phyloP scores from a whole-genome alignment of 2,888 invertebrate species.

The Drosophila testacea region DNA sequence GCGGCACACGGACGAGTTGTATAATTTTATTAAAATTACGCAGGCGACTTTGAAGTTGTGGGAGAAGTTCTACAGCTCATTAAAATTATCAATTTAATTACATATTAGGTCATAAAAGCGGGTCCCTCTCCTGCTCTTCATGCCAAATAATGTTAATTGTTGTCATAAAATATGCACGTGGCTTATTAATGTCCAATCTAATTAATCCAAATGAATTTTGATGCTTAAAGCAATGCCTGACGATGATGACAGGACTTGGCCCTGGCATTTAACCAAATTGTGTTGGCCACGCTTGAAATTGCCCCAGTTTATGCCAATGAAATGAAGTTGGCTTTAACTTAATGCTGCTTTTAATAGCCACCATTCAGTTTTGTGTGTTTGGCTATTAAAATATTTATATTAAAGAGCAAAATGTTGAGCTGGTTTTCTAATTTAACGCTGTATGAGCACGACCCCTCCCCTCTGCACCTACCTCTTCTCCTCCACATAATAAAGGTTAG shows the following conservation, averaged over 20 bases:
- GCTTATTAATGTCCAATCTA: constrained; percentile 61
- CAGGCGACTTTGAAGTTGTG: constrained; percentile 27
- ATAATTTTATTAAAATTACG: constrained; percentile 48
- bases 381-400: constrained; percentile 69
- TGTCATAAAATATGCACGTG: constrained; percentile 40
- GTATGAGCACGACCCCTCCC: constrained; percentile 47
- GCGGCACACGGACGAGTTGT: constrained; percentile 16
- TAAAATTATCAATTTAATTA: constrained; percentile 52
- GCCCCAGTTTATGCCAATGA: constrained; percentile 23
- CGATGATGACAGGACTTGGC: neutral
- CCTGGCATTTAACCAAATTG: constrained; percentile 15
- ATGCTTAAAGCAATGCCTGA: constrained; percentile 17
- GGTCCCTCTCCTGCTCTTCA: neutral
- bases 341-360: constrained; percentile 53
- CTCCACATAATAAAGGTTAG: constrained; percentile 13
- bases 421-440: constrained; percentile 74
- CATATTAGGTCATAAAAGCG: constrained; percentile 29
- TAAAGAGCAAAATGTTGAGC: constrained; percentile 41
- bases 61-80: constrained; percentile 13
- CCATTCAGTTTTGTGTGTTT: constrained; percentile 21
- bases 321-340: constrained; percentile 31
- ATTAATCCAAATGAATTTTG: constrained; percentile 39
- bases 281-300: constrained; percentile 26
- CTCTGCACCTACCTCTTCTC: no score
- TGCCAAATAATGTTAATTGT: constrained; percentile 36